Evolutionary conservation across 2,888 invertebrate genomes (phyloP).

Genomic region (Eudemis profundana): DNA sequence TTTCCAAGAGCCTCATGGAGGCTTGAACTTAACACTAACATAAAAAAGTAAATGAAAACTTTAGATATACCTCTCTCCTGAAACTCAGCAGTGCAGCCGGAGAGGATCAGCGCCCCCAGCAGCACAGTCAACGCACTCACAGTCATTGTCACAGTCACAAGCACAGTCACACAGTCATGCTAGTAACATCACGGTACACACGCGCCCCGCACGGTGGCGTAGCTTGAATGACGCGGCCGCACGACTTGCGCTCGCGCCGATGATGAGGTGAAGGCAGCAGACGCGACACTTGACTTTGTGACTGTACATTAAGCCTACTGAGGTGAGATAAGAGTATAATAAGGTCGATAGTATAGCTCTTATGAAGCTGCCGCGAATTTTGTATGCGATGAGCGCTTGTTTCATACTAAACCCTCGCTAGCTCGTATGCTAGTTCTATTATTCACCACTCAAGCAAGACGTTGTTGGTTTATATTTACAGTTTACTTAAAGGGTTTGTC

Average conservation of each 20-base stretch:
- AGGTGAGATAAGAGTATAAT: too few relatives aligned
- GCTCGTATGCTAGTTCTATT: too few relatives aligned
- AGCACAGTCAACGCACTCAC: slow-evolving; percentile 58
- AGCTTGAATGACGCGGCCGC: slow-evolving; percentile 60
- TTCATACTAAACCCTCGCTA: too few relatives aligned
- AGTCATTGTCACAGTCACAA: slow-evolving; percentile 63
- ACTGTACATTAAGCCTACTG: slow-evolving; percentile 15
- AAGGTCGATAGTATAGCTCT: too few relatives aligned
- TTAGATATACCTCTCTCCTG: slow-evolving; percentile 72
- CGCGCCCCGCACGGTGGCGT: slow-evolving; percentile 66
- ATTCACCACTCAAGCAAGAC: too few relatives aligned
- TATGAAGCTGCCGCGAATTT: too few relatives aligned
- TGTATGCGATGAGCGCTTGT: too few relatives aligned
- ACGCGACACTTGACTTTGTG: slow-evolving; percentile 25
- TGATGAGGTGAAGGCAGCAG: slow-evolving; percentile 48
- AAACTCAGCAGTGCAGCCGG: slow-evolving; percentile 64
- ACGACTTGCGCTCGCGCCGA: slow-evolving; percentile 59
- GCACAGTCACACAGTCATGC: slow-evolving; percentile 60
- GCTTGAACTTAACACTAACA: slow-evolving; percentile 21
- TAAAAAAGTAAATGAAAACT: slow-evolving; percentile 7
- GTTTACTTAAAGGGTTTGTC: too few relatives aligned
- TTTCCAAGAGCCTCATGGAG: slow-evolving; percentile 15
- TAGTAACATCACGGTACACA: slow-evolving; percentile 53
- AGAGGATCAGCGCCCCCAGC: slow-evolving; percentile 47
- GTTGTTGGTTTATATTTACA: too few relatives aligned